phyloP scores from a whole-genome alignment of 2,888 invertebrate genomes.

The Capitulum mitella region DNA sequence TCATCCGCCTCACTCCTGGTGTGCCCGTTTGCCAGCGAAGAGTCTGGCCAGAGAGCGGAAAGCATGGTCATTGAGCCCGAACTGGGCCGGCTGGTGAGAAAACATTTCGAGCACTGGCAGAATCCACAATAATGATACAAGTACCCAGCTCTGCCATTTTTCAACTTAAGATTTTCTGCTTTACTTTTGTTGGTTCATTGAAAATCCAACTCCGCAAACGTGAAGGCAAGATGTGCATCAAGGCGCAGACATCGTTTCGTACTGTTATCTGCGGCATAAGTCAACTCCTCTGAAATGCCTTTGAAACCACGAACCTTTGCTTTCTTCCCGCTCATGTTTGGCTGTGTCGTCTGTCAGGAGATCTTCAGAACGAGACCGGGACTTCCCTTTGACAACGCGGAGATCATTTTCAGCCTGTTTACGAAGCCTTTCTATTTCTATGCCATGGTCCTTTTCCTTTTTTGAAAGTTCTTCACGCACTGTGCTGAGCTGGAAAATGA shows the following conservation, averaged over 20 bases:
- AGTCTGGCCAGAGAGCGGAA: background rate
- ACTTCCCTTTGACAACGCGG: background rate
- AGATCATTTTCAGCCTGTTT: background rate
- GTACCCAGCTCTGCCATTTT: no score
- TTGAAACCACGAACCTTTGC: background rate
- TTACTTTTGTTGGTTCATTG: no score
- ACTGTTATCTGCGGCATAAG: no score
- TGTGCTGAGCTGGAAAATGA: background rate
- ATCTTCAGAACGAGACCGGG: background rate
- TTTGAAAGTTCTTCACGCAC: constrained; percentile 31
- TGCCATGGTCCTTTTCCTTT: constrained; percentile 29
- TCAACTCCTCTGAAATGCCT: no score
- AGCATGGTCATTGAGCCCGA: background rate
- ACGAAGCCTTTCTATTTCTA: background rate
- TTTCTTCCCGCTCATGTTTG: background rate
- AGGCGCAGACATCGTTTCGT: no score
- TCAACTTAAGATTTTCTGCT: no score
- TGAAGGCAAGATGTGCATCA: no score
- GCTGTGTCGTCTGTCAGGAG: background rate
- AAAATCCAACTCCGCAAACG: no score
- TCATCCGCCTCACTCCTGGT: background rate
- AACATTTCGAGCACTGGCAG: no score
- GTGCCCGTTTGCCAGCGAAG: background rate
- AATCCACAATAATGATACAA: no score
- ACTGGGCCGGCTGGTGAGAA: no score